Conservation (phyloP, 92 coral and sea anemone species). For the Heliopora coerulea region DNA sequence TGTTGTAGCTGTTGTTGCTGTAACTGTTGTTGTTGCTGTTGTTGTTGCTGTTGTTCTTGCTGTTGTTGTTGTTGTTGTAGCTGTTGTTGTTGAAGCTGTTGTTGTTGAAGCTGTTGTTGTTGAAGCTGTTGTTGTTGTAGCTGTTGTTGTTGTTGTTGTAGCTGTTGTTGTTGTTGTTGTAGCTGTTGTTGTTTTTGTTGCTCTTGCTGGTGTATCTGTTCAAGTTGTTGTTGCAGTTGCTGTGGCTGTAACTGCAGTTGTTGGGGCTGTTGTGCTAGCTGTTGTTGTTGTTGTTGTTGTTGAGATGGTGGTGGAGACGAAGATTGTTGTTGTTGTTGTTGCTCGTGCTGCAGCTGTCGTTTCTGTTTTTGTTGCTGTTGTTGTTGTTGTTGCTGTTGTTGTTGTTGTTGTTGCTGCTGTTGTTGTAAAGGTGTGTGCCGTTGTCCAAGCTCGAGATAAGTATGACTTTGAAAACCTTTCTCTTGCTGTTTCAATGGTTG, state of each 20-base stretch:
- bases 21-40: slow-evolving; percentile 43
- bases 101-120: slow-evolving; percentile 39
- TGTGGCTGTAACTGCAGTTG: slow-evolving; percentile 53
- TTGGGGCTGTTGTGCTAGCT: slow-evolving; percentile 50
- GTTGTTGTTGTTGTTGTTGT: slow-evolving; percentile 58
- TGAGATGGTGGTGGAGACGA: slow-evolving; percentile 56
- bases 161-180: slow-evolving; percentile 36
- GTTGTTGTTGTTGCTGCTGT: slow-evolving; percentile 74
- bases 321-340: slow-evolving; percentile 60
- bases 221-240: slow-evolving; percentile 65
- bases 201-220: slow-evolving; percentile 52
- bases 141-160: slow-evolving; percentile 18
- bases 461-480: slow-evolving; percentile 6
- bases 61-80: slow-evolving; percentile 38
- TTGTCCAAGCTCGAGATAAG: slow-evolving; percentile 21
- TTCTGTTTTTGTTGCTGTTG: slow-evolving; percentile 87
- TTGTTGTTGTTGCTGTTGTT: slow-evolving; percentile 78
- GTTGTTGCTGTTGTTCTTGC: slow-evolving; percentile 42
- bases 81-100: slow-evolving; percentile 29
- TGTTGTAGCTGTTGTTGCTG: slow-evolving; percentile 36
- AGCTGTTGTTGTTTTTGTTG: slow-evolving; percentile 56
- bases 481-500: background rate
- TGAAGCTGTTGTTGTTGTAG: slow-evolving; percentile 23
- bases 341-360: slow-evolving; percentile 86
- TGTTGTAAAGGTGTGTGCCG: background rate